Base-by-base conservation (phyloP, 2,888 invertebrate genomes). In the Drosophila austrosaltans region DNA sequence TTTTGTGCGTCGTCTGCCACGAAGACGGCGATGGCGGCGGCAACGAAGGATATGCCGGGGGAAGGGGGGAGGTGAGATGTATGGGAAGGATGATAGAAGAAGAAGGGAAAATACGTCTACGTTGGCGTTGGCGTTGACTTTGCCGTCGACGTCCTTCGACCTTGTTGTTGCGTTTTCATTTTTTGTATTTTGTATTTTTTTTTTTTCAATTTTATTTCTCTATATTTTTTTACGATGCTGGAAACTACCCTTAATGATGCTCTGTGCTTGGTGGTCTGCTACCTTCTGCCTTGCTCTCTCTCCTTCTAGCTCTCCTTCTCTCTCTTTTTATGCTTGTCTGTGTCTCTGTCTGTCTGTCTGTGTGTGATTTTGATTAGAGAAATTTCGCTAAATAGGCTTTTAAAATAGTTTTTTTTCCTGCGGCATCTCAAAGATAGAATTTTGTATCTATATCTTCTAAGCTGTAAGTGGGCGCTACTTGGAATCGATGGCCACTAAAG, bases 201-300 rank as follows among this genome's bases (percentile, higher is more conserved):
- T 83, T 84, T 82, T 89, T 89, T 86, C 81, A 89, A 89, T 88
- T 85, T 88, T 88, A 89, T 88, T 86, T 88, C 89, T 89, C 89
- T 85, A 89, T 89, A 86, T 85, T 89, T 78, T 48, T 89, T 86
- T 90, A 90, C 89, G 86, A 90, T 79, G 85, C 85, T 88, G 71
- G 76, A 90, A 88, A 88, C 88, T 88, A 88, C 88, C 88, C 88
- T 90, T 88, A 88, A 90, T 90, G 88, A 89, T 89, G 85, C 89
- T 61, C 62, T 60, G 76, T 53, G 75, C 69, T 75, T 72, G 62
- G 59, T 40, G 65, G 30, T 39, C 59, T 53, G 53, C 57, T 20
- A 25, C 48, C 63, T 74, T 74, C 75, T 75, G 68, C 28, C 40
- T 28, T 56, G 7, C 36, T 36, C 62, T 39, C 53, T 32, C 22